A percentile compares a stretch with the other conserved stretches of the same genome.
Conservation (phyloP, 2,888 invertebrate genomes). For the Beris chalybata region DNA sequence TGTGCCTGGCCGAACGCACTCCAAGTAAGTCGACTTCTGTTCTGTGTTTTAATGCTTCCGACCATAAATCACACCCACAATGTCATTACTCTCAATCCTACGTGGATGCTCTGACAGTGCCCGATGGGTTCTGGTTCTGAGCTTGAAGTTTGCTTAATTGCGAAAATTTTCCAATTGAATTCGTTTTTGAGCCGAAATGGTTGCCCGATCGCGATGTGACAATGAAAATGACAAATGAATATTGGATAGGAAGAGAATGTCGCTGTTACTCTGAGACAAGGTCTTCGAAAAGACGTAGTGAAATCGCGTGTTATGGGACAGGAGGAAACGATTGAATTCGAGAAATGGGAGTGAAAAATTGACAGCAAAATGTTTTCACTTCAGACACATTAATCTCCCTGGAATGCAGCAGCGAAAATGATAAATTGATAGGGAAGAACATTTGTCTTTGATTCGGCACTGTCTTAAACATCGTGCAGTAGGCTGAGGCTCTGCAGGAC, state of each 20-base stretch:
- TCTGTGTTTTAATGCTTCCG: no score
- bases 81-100: no score
- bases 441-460: slow-evolving; percentile 30
- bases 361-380: slow-evolving; percentile 37
- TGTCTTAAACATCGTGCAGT: no score
- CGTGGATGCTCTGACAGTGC: not conserved
- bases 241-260: not conserved
- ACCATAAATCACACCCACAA: no score
- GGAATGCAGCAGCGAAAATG: slow-evolving; percentile 38
- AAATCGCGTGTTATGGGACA: not conserved
- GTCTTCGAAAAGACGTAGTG: not conserved
- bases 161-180: no score
- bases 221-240: not conserved
- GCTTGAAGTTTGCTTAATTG: not conserved
- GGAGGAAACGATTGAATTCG: not conserved
- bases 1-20: slow-evolving; percentile 72
- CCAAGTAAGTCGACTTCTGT: slow-evolving; percentile 64
- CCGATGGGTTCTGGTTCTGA: not conserved
- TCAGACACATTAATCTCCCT: slow-evolving; percentile 36
- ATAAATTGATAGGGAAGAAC: slow-evolving; percentile 34
- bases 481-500: no score
- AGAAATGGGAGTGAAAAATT: slow-evolving; percentile 35
- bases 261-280: no score
- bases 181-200: no score
- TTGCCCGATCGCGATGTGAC: no score